phyloP scores from a whole-genome alignment of 2,797 vertebrate genomes.

The Lycodopsis pacificus region DNA sequence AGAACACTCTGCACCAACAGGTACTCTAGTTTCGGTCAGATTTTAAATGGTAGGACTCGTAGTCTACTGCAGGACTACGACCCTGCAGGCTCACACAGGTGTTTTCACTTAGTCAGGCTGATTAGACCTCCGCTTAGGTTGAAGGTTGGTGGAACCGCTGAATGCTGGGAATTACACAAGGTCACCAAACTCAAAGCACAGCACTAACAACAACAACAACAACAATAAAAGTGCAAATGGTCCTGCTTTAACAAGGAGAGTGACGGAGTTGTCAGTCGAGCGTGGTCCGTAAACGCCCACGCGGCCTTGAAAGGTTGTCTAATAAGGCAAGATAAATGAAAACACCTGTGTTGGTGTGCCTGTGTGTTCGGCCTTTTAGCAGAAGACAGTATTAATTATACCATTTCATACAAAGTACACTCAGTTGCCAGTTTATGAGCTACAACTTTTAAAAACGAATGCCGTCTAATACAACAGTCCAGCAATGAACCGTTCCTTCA shows the following conservation, averaged over 20 bases:
- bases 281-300: neutral
- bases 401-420: too few species aligned
- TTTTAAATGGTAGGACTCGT: neutral
- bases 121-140: neutral
- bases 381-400: neutral
- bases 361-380: neutral
- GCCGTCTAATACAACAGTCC: too few species aligned
- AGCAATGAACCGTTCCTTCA: neutral
- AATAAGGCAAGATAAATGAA: neutral
- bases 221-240: neutral
- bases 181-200: neutral
- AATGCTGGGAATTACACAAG: neutral
- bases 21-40: neutral
- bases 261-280: neutral
- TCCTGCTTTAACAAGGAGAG: neutral
- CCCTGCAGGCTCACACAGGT: neutral
- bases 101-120: conserved; percentile 2
- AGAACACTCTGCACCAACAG: neutral
- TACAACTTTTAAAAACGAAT: too few species aligned
- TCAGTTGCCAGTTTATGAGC: too few species aligned
- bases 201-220: neutral
- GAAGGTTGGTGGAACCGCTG: neutral
- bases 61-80: neutral
- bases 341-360: neutral
- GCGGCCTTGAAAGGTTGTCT: neutral